Evolutionary conservation across 2,888 invertebrate genomes (phyloP).

Genomic region (Latrodectus elegans): DNA sequence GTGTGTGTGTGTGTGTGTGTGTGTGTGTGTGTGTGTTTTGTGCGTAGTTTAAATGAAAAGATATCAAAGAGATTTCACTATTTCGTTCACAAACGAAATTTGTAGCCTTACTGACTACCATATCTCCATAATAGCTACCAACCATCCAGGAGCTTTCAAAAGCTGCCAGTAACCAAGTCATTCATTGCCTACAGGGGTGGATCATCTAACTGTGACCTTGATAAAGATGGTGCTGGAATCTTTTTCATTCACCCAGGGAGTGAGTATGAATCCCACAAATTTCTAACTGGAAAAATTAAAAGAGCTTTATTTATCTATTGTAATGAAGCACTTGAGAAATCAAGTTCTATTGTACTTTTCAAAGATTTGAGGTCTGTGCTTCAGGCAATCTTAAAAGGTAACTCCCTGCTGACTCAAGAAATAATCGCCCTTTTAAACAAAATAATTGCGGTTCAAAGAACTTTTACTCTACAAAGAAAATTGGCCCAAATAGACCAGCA

Average conservation of each 20-base stretch:
- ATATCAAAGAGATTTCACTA: too few species aligned
- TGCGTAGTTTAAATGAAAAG: too few species aligned
- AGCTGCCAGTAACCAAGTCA: not conserved
- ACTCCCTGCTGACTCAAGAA: not conserved
- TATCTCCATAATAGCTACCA: too few species aligned
- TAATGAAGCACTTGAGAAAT: not conserved
- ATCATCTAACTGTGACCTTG: not conserved
- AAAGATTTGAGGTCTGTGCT: not conserved
- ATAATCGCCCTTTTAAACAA: not conserved
- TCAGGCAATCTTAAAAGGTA: not conserved
- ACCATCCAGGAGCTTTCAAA: too few species aligned
- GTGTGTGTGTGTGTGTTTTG: too few species aligned
- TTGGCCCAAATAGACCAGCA: not conserved
- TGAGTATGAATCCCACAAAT: not conserved
- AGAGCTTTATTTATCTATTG: not conserved
- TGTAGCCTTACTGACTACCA: too few species aligned
- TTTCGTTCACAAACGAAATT: too few species aligned
- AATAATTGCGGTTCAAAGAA: not conserved
- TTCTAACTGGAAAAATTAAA: not conserved
- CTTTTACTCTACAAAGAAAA: not conserved
- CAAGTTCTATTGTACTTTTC: not conserved
- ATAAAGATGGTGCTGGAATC: not conserved
- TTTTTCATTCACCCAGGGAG: not conserved
- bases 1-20: too few species aligned
- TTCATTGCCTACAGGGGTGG: not conserved